Evolutionary conservation across 2,113 vertebrate species (phyloP), one percentile per base, ranked within the genome.

Genomic region (Microtus montanus): DNA sequence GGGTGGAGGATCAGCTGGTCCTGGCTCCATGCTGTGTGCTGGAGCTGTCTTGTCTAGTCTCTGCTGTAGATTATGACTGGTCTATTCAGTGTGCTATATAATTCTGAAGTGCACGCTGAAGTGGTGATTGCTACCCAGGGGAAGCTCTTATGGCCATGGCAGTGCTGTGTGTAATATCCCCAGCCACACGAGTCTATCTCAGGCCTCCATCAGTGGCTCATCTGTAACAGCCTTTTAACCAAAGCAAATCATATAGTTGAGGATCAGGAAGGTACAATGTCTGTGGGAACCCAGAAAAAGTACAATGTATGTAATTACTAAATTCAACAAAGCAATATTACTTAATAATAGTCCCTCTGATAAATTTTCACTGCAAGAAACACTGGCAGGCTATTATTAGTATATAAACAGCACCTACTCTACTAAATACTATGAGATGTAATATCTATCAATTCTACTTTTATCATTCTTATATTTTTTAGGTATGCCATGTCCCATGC

Each of bases 391-490:
- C 47, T 47, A 54, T 73, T 73, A 30, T 26, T 30, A 33, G 24
- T 88, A 74, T 14, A 30, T 30, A 41, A 74, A 33, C 44, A 85
- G 64, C 28, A 28, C 63, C 63, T n/a, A 89, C 3, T 94, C 4
- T 58, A 61, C 7, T 73, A 88, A 91, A 77, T 15, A 28, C 7
- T 35, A 41, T 68, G 0, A 6, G 17, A 92, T 61, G 1, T 77
- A 88, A 82, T 88, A 49, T 3, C 66, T 58, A 77, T 73, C n/a
- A 73, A 30, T 44, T 87, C 44, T n/a, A 64, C 1, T 90, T 89
- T 82, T 3, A 82, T 1, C 19, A 78, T 91, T 89, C 7, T 93
- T 75, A 58, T 58, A 47, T 61, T 80, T 92, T 92, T 82, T 94
- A 75, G 74, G 58, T 75, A 84, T 52, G 58, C 7, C 15, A 66